Evolutionary conservation across 1,140 invertebrate genomes (phyloP).

Genomic region (Drosophila bifasciata): DNA sequence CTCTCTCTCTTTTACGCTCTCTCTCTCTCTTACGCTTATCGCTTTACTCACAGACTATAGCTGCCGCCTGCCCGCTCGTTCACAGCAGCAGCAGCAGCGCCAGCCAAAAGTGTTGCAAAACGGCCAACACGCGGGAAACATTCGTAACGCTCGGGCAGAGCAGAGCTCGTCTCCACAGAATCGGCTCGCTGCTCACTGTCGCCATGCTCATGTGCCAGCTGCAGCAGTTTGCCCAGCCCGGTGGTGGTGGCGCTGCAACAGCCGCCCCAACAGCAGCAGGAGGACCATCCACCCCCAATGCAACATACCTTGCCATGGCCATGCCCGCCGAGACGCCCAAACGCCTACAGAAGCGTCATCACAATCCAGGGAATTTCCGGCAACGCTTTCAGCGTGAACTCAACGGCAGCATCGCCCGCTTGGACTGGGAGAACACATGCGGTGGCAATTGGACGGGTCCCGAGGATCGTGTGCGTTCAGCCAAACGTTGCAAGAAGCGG

Average conservation of each 20-base stretch:
- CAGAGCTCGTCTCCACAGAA: constrained; percentile 9
- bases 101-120: constrained; percentile 48
- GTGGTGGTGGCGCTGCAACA: constrained; percentile 8
- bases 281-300: background rate
- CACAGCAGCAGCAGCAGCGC: constrained; percentile 34
- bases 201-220: constrained; percentile 50
- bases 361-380: constrained; percentile 26
- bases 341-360: constrained; percentile 52
- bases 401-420: constrained; percentile 6
- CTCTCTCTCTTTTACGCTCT: background rate
- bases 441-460: constrained; percentile 37
- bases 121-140: constrained; percentile 50
- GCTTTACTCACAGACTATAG: constrained; percentile 45
- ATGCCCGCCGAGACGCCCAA: constrained; percentile 1
- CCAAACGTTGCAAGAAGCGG: constrained; percentile 39
- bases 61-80: constrained; percentile 53
- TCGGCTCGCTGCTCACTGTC: constrained; percentile 40
- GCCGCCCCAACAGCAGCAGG: background rate
- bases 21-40: background rate
- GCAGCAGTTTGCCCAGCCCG: constrained; percentile 29
- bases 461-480: background rate
- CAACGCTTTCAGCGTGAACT: constrained; percentile 42
- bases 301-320: no score
- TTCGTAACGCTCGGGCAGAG: constrained; percentile 27
- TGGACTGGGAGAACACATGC: constrained; percentile 66